These are phyloP conservation scores for Onychostoma macrolepis DNA, from an alignment of 2,113 vertebrate species.

Conservation along the genomic window DNA sequence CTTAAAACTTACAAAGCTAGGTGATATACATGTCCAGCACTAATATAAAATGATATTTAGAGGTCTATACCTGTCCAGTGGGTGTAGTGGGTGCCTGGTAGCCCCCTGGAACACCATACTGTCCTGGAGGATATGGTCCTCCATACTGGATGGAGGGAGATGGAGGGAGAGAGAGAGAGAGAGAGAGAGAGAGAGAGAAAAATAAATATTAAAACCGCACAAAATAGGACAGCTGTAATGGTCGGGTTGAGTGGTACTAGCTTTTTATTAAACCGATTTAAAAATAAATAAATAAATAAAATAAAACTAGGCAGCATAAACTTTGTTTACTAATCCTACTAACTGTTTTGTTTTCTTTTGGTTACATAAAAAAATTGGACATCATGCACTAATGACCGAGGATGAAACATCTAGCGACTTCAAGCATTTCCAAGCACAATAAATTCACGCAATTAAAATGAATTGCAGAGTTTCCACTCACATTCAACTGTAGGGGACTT, in stretches of 20 bases:
- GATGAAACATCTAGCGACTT: too few species aligned
- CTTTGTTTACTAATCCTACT: too few species aligned
- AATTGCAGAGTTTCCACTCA: too few species aligned
- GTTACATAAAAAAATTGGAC: too few species aligned
- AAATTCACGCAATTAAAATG: too few species aligned
- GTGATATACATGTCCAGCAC: neutral
- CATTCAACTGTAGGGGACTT: too few species aligned
- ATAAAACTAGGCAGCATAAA: too few species aligned
- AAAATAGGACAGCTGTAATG: neutral
- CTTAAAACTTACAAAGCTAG: neutral
- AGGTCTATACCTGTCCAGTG: slow-evolving; percentile 74
- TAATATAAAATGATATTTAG: neutral
- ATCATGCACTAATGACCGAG: too few species aligned
- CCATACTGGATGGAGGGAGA: slow-evolving; percentile 71
- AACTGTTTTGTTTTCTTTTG: too few species aligned
- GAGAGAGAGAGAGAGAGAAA: fast-evolving
- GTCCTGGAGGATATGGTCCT: slow-evolving; percentile 80
- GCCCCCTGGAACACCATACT: slow-evolving; percentile 78
- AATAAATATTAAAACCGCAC: neutral
- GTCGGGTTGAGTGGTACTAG: neutral
- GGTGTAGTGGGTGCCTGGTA: slow-evolving; percentile 75
- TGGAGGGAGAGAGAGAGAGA: too few species aligned
- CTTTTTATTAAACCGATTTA: neutral
- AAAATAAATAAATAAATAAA: too few species aligned
- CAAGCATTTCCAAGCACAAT: too few species aligned